Evolutionary conservation across 2,113 vertebrate species (phyloP), one percentile per base, ranked within the genome.

Genomic region (Paramisgurnus dabryanus): DNA sequence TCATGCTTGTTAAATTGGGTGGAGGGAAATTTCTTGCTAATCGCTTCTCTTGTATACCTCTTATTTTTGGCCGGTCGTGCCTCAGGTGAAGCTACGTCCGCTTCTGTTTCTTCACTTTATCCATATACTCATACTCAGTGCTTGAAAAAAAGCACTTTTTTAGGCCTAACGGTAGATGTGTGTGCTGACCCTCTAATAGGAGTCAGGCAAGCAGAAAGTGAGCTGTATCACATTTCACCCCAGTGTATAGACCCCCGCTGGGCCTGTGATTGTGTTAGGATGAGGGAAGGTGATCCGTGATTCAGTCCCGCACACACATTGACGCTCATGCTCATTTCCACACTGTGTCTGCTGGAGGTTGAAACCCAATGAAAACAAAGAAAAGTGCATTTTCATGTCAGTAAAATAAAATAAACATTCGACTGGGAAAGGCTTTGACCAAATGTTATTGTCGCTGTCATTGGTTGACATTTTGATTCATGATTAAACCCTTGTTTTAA

Each of bases 1-100:
- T 92, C 90, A 92, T 87, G 91, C 82, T 86, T 91, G 91, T 91
- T 87, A 87, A 90, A 83, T 87, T 80, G 84, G 82, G 83, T 77
- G 15, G n/a, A 71, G 86, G 76, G 79, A 61, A 60, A 43, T 74
- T 87, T 83, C 78, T 85, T 68, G 71, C 85, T 90, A 85, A 88
- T 90, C 90, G 86, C 76, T 5, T 66, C 69, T 64, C 72, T 60
- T 39, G 43, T 40, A 87, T 80, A 80, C 86, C 81, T 43, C 64
- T 18, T 68, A 77, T 85, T 15, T 41, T 82, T 79, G 12, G 53
- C 85, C 81, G 66, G 7, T 64, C 40, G 18, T 27, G 58, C 49
- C 83, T 87, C 81, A 49, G 40, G 79, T 84, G 68, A 86, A 64
- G 78, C 50, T 76, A 60, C n/a, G 13, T 27, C 27, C 45, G 47